These are phyloP conservation scores for Orthonevra nobilis DNA, from an alignment of 2,888 invertebrate species.

Conservation along the genomic window DNA sequence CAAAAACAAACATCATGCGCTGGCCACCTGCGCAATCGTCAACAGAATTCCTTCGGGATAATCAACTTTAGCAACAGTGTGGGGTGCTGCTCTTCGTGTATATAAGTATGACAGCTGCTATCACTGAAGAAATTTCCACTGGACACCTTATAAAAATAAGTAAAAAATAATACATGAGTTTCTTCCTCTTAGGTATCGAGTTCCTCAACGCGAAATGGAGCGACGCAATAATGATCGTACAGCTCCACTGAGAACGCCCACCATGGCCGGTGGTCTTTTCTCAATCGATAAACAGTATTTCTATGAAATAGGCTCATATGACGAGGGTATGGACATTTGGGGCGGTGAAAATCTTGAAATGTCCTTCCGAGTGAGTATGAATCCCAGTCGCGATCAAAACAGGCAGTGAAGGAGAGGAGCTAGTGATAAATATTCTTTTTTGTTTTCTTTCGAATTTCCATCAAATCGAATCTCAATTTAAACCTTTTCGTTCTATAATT, in stretches of 20 bases:
- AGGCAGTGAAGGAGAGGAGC: not conserved
- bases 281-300: conserved; percentile 98
- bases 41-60: too few species aligned
- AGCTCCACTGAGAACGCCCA: conserved; percentile 95
- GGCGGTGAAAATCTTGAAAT: conserved; percentile 84
- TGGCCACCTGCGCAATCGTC: too few species aligned
- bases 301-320: conserved; percentile 98
- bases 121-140: too few species aligned
- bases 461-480: conserved; percentile 33
- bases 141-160: too few species aligned
- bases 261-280: conserved; percentile 98
- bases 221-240: conserved; percentile 96
- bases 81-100: too few species aligned
- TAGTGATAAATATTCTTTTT: conserved; percentile 11
- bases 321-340: conserved; percentile 99
- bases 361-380: conserved; percentile 81
- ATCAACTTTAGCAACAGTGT: too few species aligned
- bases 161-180: too few species aligned
- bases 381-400: not conserved
- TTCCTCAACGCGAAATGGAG: conserved; percentile 97
- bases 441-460: conserved; percentile 36
- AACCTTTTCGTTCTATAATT: not conserved
- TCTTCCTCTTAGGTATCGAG: conserved; percentile 89
- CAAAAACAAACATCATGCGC: too few species aligned
- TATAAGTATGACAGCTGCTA: too few species aligned